These are phyloP conservation scores for Chrysogorgia sp. DNA, from an alignment of 92 coral and sea anemone species.

Conservation along the genomic window DNA sequence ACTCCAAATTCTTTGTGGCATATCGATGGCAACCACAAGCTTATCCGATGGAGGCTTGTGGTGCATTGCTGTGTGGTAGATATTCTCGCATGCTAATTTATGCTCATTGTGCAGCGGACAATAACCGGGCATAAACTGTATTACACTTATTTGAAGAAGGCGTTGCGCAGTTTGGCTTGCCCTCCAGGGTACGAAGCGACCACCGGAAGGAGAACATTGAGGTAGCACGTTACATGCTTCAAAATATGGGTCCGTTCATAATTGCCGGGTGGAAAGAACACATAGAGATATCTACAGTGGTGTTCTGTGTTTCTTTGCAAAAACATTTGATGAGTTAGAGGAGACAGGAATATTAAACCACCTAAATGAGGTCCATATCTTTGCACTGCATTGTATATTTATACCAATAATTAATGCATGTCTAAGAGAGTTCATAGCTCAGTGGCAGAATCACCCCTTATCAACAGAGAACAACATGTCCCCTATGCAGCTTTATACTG, in stretches of 20 bases:
- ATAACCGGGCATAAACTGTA: slow-evolving; percentile 61
- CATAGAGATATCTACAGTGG: slow-evolving; percentile 48
- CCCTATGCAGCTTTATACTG: slow-evolving; percentile 63
- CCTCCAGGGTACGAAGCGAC: slow-evolving; percentile 65
- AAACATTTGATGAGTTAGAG: slow-evolving; percentile 37
- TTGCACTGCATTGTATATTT: slow-evolving; percentile 55
- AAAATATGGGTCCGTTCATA: slow-evolving; percentile 48
- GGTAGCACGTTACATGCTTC: slow-evolving; percentile 59
- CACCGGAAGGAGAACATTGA: slow-evolving; percentile 58
- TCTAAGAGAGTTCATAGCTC: slow-evolving; percentile 40
- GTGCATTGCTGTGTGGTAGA: slow-evolving; percentile 63
- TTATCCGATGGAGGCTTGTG: slow-evolving; percentile 61
- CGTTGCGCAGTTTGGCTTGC: slow-evolving; percentile 55
- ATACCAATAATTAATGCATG: slow-evolving; percentile 54
- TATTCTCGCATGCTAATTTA: slow-evolving; percentile 62
- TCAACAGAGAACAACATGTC: slow-evolving; percentile 60
- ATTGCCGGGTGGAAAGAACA: slow-evolving; percentile 53
- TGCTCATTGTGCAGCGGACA: slow-evolving; percentile 58
- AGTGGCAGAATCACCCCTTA: slow-evolving; percentile 59
- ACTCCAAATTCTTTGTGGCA: slow-evolving; percentile 59
- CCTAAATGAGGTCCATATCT: slow-evolving; percentile 53
- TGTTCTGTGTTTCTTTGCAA: slow-evolving; percentile 41
- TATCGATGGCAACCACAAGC: slow-evolving; percentile 63
- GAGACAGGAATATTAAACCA: slow-evolving; percentile 42
- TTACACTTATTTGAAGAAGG: slow-evolving; percentile 60